A percentile compares a stretch with the other conserved stretches of the same genome.
Conservation (phyloP, 2,888 invertebrate genomes). For the Geotrupes spiniger region DNA sequence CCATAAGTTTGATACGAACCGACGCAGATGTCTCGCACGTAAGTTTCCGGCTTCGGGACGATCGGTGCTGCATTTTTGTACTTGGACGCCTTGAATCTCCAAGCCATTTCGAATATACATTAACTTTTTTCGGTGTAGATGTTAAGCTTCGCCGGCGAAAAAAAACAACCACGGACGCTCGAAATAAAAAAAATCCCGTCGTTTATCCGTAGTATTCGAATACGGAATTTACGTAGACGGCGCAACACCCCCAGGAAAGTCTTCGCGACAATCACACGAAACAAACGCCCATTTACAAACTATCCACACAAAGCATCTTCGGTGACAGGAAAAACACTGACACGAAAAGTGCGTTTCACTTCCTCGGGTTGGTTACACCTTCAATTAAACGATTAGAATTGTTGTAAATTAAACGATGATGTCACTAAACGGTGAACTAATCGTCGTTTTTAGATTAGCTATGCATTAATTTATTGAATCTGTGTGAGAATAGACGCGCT, state of each 20-base stretch:
- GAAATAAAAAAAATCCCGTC: background rate
- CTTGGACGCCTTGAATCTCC: slow-evolving; percentile 96
- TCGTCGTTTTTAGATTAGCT: too few species aligned
- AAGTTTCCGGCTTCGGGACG: slow-evolving; percentile 91
- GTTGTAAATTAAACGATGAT: too few species aligned
- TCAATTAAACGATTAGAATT: too few species aligned
- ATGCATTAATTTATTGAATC: too few species aligned
- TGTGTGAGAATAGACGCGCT: too few species aligned
- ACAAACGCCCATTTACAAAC: slow-evolving; percentile 17
- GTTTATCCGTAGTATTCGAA: background rate
- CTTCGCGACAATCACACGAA: slow-evolving; percentile 5
- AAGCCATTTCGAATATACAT: slow-evolving; percentile 64
- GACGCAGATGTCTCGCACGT: slow-evolving; percentile 82
- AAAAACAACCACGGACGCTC: background rate
- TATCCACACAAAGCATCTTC: background rate
- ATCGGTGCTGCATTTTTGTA: slow-evolving; percentile 98
- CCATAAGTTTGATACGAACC: slow-evolving; percentile 93
- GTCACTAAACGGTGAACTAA: too few species aligned
- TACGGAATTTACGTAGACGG: slow-evolving; percentile 5
- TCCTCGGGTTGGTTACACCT: too few species aligned
- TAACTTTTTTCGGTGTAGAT: background rate
- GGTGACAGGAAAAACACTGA: background rate
- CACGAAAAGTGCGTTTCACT: too few species aligned
- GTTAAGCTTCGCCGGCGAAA: background rate
- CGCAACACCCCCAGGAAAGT: background rate